Evolutionary conservation across 1,140 invertebrate species (phyloP), one percentile per base, ranked within the genome.

Genomic region (Ptiloglossa arizonensis): DNA sequence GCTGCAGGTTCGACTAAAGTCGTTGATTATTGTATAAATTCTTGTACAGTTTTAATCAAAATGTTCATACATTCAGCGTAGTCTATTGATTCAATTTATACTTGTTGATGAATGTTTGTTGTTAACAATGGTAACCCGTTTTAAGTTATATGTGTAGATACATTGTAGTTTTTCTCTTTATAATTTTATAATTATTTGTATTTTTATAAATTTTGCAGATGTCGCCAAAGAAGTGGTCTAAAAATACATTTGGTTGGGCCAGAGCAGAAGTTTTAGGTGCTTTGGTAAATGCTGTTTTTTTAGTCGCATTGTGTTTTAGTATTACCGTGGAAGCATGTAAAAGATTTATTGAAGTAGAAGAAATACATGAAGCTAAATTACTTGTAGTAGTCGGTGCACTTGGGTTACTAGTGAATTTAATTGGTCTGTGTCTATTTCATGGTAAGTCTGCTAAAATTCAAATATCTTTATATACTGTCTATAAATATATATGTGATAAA

Each of bases 221-320:
- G 97, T 97, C 97, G 71, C 97, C 97, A 84, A 97, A 97, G 91
- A 97, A 97, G 94, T 98, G 97, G 96, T 97, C 97, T 5, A 98
- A 98, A 92, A 98, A 98, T 89, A 98, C 97, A 5, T 98, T 98
- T 89, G 97, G 97, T 9, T 98, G 97, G 97, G 97, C 97, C 1
- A 94, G 97, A 84, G 97, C 97, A 0, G 97, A 98, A 93, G 97
- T 98, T 0, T 90, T 98, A n/a, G 97, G 97, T n/a, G 97, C 97
- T 1, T 92, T 98, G 59, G 96, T 98, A 0, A 98, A 98, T 92
- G 97, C 97, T 3, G 97, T 98, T 32, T 98, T 98, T 90, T 94
- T 98, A 52, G 96, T 97, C n/a, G 97, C 97, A 15, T 91, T 98
- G 35, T 98, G 97, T 92, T 98, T 98, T 93, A 97, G 97, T 77